Evolutionary conservation across 2,797 vertebrate species (phyloP), one percentile per base, ranked within the genome.

Genomic region (Erithacus rubecula): DNA sequence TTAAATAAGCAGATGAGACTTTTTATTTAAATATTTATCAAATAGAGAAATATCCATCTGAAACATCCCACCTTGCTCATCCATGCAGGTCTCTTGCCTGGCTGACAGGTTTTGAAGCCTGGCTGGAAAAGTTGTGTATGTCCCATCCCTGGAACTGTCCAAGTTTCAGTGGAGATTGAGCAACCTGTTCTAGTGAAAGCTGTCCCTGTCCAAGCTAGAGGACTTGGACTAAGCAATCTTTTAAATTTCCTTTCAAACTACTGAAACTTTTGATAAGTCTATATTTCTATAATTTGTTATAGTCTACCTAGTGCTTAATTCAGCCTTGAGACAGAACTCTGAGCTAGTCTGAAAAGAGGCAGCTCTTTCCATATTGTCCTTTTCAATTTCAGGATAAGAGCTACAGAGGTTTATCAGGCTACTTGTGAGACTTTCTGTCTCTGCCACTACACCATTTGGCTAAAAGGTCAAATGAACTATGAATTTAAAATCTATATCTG

Each of bases 1-100:
- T 8, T 32, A 92, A 71, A 49, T n/a, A 12, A 46, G 9, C 16
- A 30, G 22, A 3, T 69, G 23, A 74, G 72, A 34, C 0, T 30
- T 81, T 65, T 67, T 44, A 10, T 69, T 74, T 47, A 78, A 83
- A 29, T 55, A 36, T 27, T 55, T 64, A 70, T 18, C 32, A 84
- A 75, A 83, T 30, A 59, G 5, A 32, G 10, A 74, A 78, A 67
- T 16, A 70, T 19, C 13, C 5, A 24, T 37, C 41, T 44, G 46
- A 70, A 74, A 24, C 2, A 37, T 34, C 9, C 12, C 5, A 62
- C 47, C 19, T 60, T 4, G 1, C 34, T 53, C 14, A 59, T n/a
- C 39, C 32, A 15, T 1, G 1, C 6, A 77, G 11, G 0, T 29
- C 8, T 65, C 18, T 39, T 43, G 6, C 27, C 64, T 3, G 2